Conservation (phyloP, 2,797 vertebrate genomes). For the Etheostoma nigrum region DNA sequence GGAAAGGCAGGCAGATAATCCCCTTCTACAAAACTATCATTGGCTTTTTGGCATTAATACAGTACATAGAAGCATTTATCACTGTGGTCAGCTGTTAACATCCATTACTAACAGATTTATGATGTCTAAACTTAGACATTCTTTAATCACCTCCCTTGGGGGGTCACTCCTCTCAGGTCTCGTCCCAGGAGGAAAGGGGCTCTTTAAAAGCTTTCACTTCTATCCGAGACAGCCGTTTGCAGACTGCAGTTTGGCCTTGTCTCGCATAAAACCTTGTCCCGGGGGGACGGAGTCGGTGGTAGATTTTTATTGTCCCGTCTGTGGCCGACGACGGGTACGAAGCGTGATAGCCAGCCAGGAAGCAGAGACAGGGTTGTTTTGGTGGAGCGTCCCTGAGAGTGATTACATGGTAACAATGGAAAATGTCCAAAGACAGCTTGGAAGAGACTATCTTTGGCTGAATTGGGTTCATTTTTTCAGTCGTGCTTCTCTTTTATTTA, state of each 20-base stretch:
- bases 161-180: background rate
- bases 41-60: background rate
- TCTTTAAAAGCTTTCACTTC: background rate
- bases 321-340: conserved; percentile 34
- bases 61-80: background rate
- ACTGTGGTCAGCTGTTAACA: background rate
- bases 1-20: too few species aligned
- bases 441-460: conserved; percentile 42
- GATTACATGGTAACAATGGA: conserved; percentile 62
- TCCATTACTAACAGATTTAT: background rate
- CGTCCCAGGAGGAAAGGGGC: background rate
- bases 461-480: conserved; percentile 11
- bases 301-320: conserved; percentile 44
- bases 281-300: background rate
- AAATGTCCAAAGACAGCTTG: conserved; percentile 60
- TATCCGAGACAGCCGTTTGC: conserved; percentile 4
- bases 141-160: background rate
- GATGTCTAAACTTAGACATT: background rate
- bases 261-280: background rate
- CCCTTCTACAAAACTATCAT: background rate
- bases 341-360: conserved; percentile 36
- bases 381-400: conserved; percentile 51
- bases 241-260: conserved; percentile 28
- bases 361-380: conserved; percentile 51
- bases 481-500: conserved; percentile 4